Evolutionary conservation across 2,888 invertebrate genomes (phyloP).

Genomic region (Xestia ashworthii): DNA sequence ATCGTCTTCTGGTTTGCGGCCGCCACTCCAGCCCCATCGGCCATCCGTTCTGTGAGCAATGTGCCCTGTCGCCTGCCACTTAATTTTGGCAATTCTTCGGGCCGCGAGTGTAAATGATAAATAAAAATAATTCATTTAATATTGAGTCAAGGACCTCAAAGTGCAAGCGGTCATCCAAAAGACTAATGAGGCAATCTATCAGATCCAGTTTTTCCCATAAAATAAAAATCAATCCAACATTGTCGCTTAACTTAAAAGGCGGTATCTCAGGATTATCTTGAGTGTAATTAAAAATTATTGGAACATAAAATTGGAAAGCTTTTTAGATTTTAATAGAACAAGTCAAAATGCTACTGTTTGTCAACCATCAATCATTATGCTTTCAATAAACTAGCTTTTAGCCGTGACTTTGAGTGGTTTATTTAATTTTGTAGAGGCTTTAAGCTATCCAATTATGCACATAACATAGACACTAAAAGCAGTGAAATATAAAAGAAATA

Average conservation of each 20-base stretch:
- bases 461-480: not conserved
- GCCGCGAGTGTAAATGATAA: not conserved
- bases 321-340: slow-evolving; percentile 66
- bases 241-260: slow-evolving; percentile 63
- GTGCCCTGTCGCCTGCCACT: no score
- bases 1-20: no score
- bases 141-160: slow-evolving; percentile 45
- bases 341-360: slow-evolving; percentile 66
- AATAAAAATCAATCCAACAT: slow-evolving; percentile 52
- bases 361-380: slow-evolving; percentile 70
- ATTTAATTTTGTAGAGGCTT: not conserved
- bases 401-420: slow-evolving; percentile 20
- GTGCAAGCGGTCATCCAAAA: slow-evolving; percentile 27
- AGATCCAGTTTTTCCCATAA: slow-evolving; percentile 60
- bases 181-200: slow-evolving; percentile 56
- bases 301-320: slow-evolving; percentile 69
- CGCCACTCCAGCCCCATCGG: no score
- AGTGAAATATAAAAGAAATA: not conserved
- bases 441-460: not conserved
- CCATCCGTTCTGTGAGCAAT: no score
- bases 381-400: slow-evolving; percentile 50
- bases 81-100: no score
- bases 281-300: slow-evolving; percentile 68
- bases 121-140: slow-evolving; percentile 16
- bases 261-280: slow-evolving; percentile 60